phyloP scores from a whole-genome alignment of 1,140 invertebrate species.

The Zaprionus ghesquierei region DNA sequence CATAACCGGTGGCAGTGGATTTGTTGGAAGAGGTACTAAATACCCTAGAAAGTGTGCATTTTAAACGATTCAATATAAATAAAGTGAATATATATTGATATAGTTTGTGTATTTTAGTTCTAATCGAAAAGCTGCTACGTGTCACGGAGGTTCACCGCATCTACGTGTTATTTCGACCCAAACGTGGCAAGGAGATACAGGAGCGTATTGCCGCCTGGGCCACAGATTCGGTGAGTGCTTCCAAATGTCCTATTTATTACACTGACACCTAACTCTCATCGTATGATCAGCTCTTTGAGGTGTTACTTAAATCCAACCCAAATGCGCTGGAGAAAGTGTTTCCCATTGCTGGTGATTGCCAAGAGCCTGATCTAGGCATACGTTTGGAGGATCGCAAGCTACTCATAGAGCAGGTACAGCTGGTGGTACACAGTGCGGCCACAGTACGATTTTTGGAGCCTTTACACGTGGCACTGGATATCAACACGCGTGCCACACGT shows the following conservation, averaged over 20 bases:
- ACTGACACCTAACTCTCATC: neutral
- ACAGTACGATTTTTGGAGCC: slow-evolving; percentile 92
- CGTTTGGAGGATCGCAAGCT: slow-evolving; percentile 83
- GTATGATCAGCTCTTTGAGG: slow-evolving; percentile 34
- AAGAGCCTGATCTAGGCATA: slow-evolving; percentile 87
- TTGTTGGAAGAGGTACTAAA: slow-evolving; percentile 87
- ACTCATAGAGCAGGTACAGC: slow-evolving; percentile 83
- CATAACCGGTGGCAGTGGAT: slow-evolving; percentile 88
- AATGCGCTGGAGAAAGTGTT: slow-evolving; percentile 35
- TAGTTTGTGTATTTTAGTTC: slow-evolving; percentile 66
- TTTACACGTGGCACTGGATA: slow-evolving; percentile 85
- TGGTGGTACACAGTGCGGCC: slow-evolving; percentile 93
- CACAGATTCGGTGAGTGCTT: slow-evolving; percentile 72
- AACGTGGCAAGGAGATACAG: slow-evolving; percentile 88
- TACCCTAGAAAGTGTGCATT: neutral
- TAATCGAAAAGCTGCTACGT: slow-evolving; percentile 91
- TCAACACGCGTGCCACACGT: slow-evolving; percentile 86
- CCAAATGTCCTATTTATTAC: neutral
- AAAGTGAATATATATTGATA: no score
- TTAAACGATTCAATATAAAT: neutral
- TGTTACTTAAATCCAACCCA: slow-evolving; percentile 27
- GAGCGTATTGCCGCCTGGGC: slow-evolving; percentile 85
- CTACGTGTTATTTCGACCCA: slow-evolving; percentile 89
- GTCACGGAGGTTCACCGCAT: slow-evolving; percentile 88
- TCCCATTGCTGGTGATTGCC: slow-evolving; percentile 85